Conservation (phyloP, 2,113 vertebrate species). For the Protobothrops mucrosquamatus region DNA sequence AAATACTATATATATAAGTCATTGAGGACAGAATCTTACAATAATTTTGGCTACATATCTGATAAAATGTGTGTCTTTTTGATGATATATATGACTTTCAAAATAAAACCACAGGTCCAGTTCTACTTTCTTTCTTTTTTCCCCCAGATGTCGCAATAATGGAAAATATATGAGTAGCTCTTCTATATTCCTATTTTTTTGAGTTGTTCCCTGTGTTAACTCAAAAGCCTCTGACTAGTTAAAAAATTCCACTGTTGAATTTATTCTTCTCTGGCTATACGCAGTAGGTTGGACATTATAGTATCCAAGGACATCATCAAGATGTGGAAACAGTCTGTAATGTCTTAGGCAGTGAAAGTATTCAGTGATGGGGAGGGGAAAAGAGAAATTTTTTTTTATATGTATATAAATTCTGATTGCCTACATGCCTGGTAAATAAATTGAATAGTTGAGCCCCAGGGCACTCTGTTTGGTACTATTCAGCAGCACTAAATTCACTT, state of each 20-base stretch:
- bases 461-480: accelerated
- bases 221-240: not conserved
- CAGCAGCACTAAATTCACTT: conserved; percentile 25
- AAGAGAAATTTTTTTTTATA: not conserved
- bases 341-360: not conserved
- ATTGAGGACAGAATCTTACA: not conserved
- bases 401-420: not conserved
- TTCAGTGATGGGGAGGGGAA: not conserved
- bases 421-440: conserved; percentile 2
- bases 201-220: not conserved
- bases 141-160: not conserved
- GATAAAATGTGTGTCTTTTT: not conserved
- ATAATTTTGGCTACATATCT: not conserved
- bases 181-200: not conserved
- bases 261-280: not conserved
- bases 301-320: not conserved
- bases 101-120: not conserved
- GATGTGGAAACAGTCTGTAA: not conserved
- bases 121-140: not conserved
- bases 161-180: not conserved
- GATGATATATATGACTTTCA: not conserved
- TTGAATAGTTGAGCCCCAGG: conserved; percentile 7
- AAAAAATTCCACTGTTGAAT: not conserved
- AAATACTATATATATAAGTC: not conserved
- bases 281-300: not conserved